Evolutionary conservation across 2,113 vertebrate species (phyloP).

Genomic region (Clinocottus analis): DNA sequence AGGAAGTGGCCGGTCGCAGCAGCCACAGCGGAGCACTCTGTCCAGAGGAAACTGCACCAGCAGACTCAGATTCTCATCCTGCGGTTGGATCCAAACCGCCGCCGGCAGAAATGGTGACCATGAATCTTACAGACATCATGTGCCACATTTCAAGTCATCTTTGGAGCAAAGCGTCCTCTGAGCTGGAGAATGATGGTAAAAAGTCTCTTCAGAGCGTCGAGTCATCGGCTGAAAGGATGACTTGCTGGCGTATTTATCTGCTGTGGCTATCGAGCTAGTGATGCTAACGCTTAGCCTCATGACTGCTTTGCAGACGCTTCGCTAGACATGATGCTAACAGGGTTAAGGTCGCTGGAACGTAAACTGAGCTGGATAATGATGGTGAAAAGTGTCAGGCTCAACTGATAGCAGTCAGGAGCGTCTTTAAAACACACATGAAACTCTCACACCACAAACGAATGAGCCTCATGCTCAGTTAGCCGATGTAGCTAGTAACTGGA

Average conservation of each 20-base stretch:
- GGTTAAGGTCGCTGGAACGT: neutral
- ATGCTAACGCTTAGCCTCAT: neutral
- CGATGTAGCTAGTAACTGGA: neutral
- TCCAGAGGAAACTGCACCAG: conserved; percentile 29
- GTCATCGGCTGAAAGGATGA: neutral
- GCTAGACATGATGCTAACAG: too few species aligned
- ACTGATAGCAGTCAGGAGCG: too few species aligned
- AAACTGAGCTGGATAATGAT: too few species aligned
- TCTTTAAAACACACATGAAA: too few species aligned
- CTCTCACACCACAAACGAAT: too few species aligned
- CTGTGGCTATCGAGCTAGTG: neutral
- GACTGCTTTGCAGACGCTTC: too few species aligned
- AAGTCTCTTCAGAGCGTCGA: neutral
- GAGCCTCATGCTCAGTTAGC: neutral
- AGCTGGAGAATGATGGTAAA: too few species aligned
- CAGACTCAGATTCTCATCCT: conserved; percentile 28
- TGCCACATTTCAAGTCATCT: neutral
- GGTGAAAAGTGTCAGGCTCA: too few species aligned
- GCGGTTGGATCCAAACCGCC: conserved; percentile 12
- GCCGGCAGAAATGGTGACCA: neutral
- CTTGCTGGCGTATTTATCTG: too few species aligned
- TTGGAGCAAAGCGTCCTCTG: neutral
- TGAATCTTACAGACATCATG: neutral
- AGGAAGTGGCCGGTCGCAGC: conserved; percentile 58
- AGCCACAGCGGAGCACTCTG: conserved; percentile 21